phyloP scores from a whole-genome alignment of 2,888 invertebrate genomes.

The Nemotelus nigrinus region DNA sequence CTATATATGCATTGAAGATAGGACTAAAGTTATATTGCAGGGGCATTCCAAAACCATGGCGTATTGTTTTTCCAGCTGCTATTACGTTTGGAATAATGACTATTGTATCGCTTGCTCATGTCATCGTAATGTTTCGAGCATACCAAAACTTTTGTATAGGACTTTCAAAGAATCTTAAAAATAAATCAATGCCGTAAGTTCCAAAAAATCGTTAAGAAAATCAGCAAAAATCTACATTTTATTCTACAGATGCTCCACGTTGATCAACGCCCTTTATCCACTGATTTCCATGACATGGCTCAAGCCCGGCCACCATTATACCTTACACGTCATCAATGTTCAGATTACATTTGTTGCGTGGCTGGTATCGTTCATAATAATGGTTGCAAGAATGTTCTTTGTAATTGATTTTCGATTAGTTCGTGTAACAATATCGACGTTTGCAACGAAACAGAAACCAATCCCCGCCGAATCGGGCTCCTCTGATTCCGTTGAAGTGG shows the following conservation, averaged over 20 bases:
- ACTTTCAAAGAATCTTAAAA: conserved; percentile 55
- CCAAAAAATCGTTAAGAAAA: neutral
- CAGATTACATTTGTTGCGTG: conserved; percentile 57
- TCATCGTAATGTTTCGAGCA: conserved; percentile 57
- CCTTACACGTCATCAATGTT: conserved; percentile 57
- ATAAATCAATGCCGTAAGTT: conserved; percentile 56
- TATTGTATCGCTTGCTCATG: conserved; percentile 55
- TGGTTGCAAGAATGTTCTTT: conserved; percentile 58
- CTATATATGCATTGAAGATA: neutral
- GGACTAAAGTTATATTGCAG: conserved; percentile 50
- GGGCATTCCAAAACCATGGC: conserved; percentile 62
- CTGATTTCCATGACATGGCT: conserved; percentile 4
- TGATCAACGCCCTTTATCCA: conserved; percentile 59
- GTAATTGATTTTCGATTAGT: conserved; percentile 60
- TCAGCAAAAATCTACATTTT: neutral
- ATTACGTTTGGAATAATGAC: conserved; percentile 59
- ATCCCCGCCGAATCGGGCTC: neutral
- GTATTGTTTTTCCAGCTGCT: conserved; percentile 61
- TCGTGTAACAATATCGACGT: conserved; percentile 18
- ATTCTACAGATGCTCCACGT: conserved; percentile 57
- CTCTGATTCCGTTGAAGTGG: neutral
- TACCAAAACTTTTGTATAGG: conserved; percentile 56
- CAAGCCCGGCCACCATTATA: conserved; percentile 50
- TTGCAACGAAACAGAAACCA: neutral
- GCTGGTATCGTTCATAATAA: conserved; percentile 58